These are phyloP conservation scores for Heterodera filipjevi DNA, from an alignment of 2,888 invertebrate species.

Conservation along the genomic window DNA sequence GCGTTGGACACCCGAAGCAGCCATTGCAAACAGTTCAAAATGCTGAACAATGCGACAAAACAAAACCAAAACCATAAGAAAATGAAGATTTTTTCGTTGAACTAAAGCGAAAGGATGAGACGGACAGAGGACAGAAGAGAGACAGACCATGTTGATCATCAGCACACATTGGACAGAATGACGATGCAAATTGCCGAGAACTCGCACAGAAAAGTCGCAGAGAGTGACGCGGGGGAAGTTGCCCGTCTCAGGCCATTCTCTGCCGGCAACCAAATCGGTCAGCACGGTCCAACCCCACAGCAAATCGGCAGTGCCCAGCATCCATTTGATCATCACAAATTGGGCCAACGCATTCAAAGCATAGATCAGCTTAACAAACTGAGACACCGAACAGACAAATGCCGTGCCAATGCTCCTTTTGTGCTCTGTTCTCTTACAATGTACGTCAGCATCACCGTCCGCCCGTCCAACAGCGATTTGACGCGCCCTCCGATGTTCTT, in stretches of 20 bases:
- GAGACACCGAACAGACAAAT: conserved; percentile 30
- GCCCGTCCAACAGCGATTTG: conserved; percentile 39
- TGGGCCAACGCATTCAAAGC: conserved; percentile 59
- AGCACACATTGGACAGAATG: conserved; percentile 64
- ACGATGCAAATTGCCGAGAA: conserved; percentile 62
- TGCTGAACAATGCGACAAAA: conserved; percentile 50
- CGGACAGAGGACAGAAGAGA: background rate
- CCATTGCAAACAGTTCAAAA: conserved; percentile 52
- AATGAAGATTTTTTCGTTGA: conserved; percentile 63
- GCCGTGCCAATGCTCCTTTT: background rate
- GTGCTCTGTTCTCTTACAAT: conserved; percentile 49
- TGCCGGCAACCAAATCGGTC: conserved; percentile 55
- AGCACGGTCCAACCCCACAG: conserved; percentile 63
- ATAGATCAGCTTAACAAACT: conserved; percentile 60
- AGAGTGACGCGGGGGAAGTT: conserved; percentile 64
- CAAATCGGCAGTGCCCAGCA: conserved; percentile 60
- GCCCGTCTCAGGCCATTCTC: conserved; percentile 63
- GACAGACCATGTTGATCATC: conserved; percentile 63
- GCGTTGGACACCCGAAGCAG: conserved; percentile 37
- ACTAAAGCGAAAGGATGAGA: conserved; percentile 25
- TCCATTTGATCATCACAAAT: conserved; percentile 57
- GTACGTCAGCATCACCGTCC: conserved; percentile 47
- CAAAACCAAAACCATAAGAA: conserved; percentile 65
- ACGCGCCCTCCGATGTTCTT: conserved; percentile 38
- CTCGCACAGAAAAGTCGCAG: conserved; percentile 63